phyloP scores from a whole-genome alignment of 2,888 invertebrate species.

The Coelopa pilipes region DNA sequence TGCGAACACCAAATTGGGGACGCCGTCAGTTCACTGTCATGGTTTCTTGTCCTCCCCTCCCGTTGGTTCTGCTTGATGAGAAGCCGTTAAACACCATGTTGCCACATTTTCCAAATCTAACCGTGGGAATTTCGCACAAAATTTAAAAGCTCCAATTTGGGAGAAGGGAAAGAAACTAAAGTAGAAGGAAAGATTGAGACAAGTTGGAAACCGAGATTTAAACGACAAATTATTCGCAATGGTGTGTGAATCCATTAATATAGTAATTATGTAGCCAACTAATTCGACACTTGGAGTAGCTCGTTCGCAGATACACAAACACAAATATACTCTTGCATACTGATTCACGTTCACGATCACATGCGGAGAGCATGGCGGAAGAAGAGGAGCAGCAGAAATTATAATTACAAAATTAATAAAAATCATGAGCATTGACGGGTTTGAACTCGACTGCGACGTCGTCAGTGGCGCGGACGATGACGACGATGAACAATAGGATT shows the following conservation, averaged over 20 bases:
- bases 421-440: background rate
- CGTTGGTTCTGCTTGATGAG: too few species aligned
- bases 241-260: conserved; percentile 22
- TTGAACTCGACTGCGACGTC: background rate
- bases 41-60: too few species aligned
- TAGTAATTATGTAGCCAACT: conserved; percentile 27
- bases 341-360: background rate
- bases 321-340: background rate
- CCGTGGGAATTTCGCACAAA: too few species aligned
- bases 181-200: background rate
- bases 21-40: too few species aligned
- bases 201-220: conserved; percentile 1
- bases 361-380: background rate
- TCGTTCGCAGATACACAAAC: background rate
- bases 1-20: background rate
- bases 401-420: conserved; percentile 15
- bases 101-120: too few species aligned
- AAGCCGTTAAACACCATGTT: too few species aligned
- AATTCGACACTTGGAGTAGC: background rate
- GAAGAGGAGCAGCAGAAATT: background rate
- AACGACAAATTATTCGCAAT: conserved; percentile 1
- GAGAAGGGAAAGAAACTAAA: too few species aligned
- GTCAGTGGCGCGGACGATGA: conserved; percentile 1
- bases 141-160: too few species aligned
- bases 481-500: conserved; percentile 16